Evolutionary conservation across 1,140 invertebrate genomes (phyloP), one percentile per base, ranked within the genome.

Genomic region (Drosophila aff.): DNA sequence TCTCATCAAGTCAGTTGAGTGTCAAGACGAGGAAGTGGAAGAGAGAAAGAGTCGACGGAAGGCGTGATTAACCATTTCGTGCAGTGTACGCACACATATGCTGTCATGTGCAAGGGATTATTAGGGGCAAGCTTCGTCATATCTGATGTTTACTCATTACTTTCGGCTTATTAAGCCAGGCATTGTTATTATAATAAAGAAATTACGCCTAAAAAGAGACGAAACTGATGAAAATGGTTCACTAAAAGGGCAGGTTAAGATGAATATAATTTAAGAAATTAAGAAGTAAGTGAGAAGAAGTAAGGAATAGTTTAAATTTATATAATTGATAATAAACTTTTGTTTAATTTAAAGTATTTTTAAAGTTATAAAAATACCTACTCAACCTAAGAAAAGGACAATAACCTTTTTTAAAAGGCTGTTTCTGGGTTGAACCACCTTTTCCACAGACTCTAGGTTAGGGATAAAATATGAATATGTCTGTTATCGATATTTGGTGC

Each of bases 91-190:
- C 26, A 60, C 11, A 52, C 38, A 50, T 73, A 50, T 50, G 69
- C 69, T 73, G 36, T 73, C 52, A 60, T 72, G 66, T 72, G 46
- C 15, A 38, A 49, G 46, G 55, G 57, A 74, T 74, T 74, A 73
- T 61, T 23, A 61, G 31, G 38, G 31, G 4, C 18, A 23, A 57
- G 36, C 59, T 50, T 41, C 28, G 21, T 52, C 60, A 26, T 62
- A 69, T 77, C 74, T 62, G 75, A 69, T 77, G 74, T 69, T 78
- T 62, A 62, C 69, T 77, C 74, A 78, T 77, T 77, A 78, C 43
- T 62, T 69, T 62, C 57, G 47, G 50, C 43, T 77, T 77, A 77
- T 69, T 77, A 69, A 21, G 36, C 50, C 26, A 6, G 21, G 21
- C 58, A 43, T 68, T 46, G 36, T 55, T 28, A 43, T 53, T 40